Evolutionary conservation across 2,113 vertebrate species (phyloP).

Genomic region (Mobula hypostoma): DNA sequence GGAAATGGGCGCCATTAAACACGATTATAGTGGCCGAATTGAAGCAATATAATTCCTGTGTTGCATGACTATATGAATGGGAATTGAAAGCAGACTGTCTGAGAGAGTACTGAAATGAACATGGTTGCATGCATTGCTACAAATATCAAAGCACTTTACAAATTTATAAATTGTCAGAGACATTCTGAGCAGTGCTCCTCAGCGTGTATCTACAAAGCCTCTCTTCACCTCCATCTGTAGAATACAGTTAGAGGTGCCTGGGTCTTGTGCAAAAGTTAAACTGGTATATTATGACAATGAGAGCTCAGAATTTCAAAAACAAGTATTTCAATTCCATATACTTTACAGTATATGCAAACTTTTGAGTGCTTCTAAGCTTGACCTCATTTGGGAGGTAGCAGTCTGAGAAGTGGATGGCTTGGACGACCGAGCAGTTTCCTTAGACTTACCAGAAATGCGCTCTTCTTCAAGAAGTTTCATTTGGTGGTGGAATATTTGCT

Average conservation of each 20-base stretch:
- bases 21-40: background rate
- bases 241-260: background rate
- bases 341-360: too few species aligned
- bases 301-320: background rate
- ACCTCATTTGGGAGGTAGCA: too few species aligned
- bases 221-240: background rate
- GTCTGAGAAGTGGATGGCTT: too few species aligned
- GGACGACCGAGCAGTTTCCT: background rate
- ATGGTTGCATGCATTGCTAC: background rate
- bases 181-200: background rate
- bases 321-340: background rate
- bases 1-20: background rate
- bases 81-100: background rate
- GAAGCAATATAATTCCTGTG: background rate
- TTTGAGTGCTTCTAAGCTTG: background rate
- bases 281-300: background rate
- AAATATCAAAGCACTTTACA: background rate
- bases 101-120: background rate
- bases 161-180: background rate
- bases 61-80: background rate
- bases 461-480: conserved; percentile 76
- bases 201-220: background rate
- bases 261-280: background rate
- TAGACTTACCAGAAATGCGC: conserved; percentile 67
- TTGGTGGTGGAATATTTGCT: conserved; percentile 89